Percentiles rank a stretch among this genome's conserved stretches.
These are phyloP conservation scores for Nomia melanderi DNA, from an alignment of 1,140 invertebrate genomes.

Conservation along the genomic window DNA sequence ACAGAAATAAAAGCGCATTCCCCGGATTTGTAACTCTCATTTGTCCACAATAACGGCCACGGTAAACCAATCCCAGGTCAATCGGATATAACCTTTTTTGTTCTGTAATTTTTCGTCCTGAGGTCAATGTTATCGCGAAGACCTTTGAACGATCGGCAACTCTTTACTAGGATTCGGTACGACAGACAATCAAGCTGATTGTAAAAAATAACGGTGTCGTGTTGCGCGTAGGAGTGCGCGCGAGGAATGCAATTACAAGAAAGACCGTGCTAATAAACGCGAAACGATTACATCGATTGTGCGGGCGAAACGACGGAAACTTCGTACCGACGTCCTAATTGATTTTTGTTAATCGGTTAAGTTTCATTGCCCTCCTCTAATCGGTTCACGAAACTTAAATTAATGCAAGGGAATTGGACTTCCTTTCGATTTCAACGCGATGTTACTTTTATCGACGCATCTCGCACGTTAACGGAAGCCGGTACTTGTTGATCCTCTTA, in stretches of 20 bases:
- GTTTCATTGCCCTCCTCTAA: neutral
- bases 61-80: neutral
- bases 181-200: neutral
- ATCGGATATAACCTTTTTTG: neutral
- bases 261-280: neutral
- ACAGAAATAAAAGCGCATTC: slow-evolving; percentile 47
- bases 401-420: slow-evolving; percentile 2
- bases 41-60: neutral
- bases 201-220: neutral
- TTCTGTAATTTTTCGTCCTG: neutral
- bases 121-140: no score
- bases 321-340: neutral
- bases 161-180: neutral
- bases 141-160: neutral
- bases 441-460: slow-evolving; percentile 12
- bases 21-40: slow-evolving; percentile 43
- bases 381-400: neutral
- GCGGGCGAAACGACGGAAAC: neutral
- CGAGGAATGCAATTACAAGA: neutral
- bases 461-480: neutral
- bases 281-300: slow-evolving; percentile 11
- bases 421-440: neutral
- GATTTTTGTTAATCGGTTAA: slow-evolving; percentile 39
- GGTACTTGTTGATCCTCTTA: slow-evolving; percentile 5
- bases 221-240: neutral